These are phyloP conservation scores for Callipepla californica DNA, from an alignment of 2,113 vertebrate species.

Conservation along the genomic window DNA sequence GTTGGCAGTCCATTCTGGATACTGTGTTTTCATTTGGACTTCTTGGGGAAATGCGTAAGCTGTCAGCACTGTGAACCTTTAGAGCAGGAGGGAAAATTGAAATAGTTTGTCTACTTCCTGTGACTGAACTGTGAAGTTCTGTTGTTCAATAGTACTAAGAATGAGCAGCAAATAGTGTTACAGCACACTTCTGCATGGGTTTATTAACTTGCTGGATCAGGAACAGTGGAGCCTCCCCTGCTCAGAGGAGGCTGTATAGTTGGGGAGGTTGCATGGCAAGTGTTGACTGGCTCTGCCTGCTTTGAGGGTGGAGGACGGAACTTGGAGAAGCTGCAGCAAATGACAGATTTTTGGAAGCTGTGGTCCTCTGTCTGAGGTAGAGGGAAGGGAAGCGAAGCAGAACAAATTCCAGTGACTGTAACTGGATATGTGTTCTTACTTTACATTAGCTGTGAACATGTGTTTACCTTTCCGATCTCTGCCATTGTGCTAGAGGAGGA, in stretches of 20 bases:
- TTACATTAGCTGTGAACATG: neutral
- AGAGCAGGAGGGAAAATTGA: neutral
- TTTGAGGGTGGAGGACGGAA: neutral
- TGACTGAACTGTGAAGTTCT: conserved; percentile 4
- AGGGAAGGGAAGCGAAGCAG: neutral
- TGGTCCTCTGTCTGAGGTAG: neutral
- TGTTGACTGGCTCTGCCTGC: neutral
- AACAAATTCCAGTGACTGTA: neutral
- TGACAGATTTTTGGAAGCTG: neutral
- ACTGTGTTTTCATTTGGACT: neutral
- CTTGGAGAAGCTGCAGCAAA: neutral
- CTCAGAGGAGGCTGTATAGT: rapidly evolving
- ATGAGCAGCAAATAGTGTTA: neutral
- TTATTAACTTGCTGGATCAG: conserved; percentile 2
- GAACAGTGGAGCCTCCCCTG: neutral
- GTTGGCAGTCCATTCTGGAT: neutral
- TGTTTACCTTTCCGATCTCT: neutral
- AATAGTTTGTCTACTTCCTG: neutral
- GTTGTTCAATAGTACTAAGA: neutral
- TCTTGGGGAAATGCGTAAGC: neutral
- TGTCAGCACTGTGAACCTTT: neutral
- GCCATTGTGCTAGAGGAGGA: neutral
- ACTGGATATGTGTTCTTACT: neutral
- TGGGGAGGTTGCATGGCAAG: neutral
- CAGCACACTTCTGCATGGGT: neutral